Conservation (phyloP, 2,797 vertebrate species). For the Geotrypetes seraphini region DNA sequence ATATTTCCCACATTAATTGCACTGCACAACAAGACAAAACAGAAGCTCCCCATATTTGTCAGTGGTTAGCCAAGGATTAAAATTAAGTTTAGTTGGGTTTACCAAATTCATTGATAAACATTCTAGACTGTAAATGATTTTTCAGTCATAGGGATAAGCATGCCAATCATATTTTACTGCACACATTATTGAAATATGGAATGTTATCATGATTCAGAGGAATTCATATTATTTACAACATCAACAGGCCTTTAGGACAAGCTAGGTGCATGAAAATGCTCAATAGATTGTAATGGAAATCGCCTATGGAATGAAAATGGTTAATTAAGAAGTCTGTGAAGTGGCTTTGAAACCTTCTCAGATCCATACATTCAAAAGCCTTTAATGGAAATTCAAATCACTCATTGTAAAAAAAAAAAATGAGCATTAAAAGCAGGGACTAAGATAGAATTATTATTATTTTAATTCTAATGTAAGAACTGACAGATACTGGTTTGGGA, state of each 20-base stretch:
- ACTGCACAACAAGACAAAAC: constrained; percentile 55
- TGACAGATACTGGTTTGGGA: constrained; percentile 11
- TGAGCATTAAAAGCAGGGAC: constrained; percentile 4
- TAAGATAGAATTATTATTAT: constrained; percentile 10
- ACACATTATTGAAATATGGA: constrained; percentile 13
- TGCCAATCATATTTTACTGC: constrained; percentile 16
- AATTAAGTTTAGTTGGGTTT: constrained; percentile 40
- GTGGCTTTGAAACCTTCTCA: constrained; percentile 5
- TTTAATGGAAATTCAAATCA: constrained; percentile 16
- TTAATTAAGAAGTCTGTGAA: constrained; percentile 7
- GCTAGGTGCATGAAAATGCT: constrained; percentile 9
- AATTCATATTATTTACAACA: constrained; percentile 8
- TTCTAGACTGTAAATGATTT: constrained; percentile 30
- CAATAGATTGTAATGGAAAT: constrained; percentile 9
- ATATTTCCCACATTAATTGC: constrained; percentile 13
- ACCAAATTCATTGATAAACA: constrained; percentile 31
- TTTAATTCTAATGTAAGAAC: constrained; percentile 11
- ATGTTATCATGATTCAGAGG: constrained; percentile 16
- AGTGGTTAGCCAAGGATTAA: constrained; percentile 29
- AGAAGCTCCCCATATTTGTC: constrained; percentile 31
- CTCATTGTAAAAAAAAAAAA: constrained; percentile 7
- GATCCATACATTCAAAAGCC: constrained; percentile 30
- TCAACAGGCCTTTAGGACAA: constrained; percentile 15
- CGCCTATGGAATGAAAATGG: constrained; percentile 15
- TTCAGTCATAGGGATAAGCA: constrained; percentile 24